These are phyloP conservation scores for Cinara cedri DNA, from an alignment of 2,888 invertebrate species.

Conservation along the genomic window DNA sequence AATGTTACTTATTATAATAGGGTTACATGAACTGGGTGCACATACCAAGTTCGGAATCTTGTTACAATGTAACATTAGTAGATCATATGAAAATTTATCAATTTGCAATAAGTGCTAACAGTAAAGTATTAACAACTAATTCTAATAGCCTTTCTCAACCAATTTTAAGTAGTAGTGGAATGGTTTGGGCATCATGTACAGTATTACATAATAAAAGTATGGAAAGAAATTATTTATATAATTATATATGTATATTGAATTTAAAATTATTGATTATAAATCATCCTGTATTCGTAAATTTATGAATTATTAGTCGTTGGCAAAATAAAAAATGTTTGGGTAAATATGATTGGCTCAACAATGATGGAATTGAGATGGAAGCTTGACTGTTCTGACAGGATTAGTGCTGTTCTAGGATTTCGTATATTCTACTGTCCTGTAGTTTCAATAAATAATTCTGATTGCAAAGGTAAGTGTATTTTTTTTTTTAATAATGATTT, in stretches of 20 bases:
- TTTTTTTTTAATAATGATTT: not conserved
- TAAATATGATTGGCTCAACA: slow-evolving; percentile 65
- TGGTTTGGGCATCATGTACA: slow-evolving; percentile 83
- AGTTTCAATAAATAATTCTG: slow-evolving; percentile 46
- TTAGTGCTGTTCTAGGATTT: slow-evolving; percentile 76
- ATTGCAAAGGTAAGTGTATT: slow-evolving; percentile 37
- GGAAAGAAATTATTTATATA: slow-evolving; percentile 4
- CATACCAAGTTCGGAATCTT: slow-evolving; percentile 65
- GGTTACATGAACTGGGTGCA: slow-evolving; percentile 70
- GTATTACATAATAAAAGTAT: slow-evolving; percentile 65
- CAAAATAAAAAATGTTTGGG: slow-evolving; percentile 69
- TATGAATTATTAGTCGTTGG: slow-evolving; percentile 63
- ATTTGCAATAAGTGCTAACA: slow-evolving; percentile 84
- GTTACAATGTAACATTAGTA: slow-evolving; percentile 69
- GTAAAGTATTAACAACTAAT: slow-evolving; percentile 62
- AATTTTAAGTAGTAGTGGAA: slow-evolving; percentile 72
- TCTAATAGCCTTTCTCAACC: not conserved
- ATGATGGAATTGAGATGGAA: slow-evolving; percentile 76
- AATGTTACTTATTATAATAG: slow-evolving; percentile 62
- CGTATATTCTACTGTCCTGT: slow-evolving; percentile 76
- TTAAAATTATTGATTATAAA: not conserved
- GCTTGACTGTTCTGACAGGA: slow-evolving; percentile 76
- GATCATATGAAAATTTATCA: slow-evolving; percentile 69
- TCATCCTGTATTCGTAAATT: not conserved
- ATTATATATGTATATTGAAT: not conserved